These are phyloP conservation scores for Nomada goodeniana DNA, from an alignment of 2,888 invertebrate species.

Conservation along the genomic window DNA sequence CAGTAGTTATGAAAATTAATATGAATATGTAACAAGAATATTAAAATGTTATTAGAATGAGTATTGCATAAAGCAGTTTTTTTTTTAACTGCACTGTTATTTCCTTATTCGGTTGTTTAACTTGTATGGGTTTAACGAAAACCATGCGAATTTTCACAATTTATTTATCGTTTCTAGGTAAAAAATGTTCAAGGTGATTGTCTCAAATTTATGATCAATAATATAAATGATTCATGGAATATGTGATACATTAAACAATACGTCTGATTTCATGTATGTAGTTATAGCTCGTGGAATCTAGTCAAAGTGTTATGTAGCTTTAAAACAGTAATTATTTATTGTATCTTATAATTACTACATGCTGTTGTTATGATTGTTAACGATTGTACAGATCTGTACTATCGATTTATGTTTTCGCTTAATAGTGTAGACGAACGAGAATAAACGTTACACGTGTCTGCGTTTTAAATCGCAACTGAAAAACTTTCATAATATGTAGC, in stretches of 20 bases:
- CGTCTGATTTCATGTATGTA: slow-evolving; percentile 5
- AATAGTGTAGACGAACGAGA: background rate
- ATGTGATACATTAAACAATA: slow-evolving; percentile 23
- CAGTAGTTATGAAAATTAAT: too few species aligned
- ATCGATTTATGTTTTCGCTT: slow-evolving; percentile 13
- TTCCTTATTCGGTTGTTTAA: background rate
- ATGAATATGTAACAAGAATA: too few species aligned
- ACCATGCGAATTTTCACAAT: background rate
- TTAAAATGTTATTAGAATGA: too few species aligned
- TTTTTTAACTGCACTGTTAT: background rate
- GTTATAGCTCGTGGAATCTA: slow-evolving; percentile 14
- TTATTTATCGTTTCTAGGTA: background rate
- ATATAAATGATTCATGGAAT: slow-evolving; percentile 5
- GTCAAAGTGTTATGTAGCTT: slow-evolving; percentile 1
- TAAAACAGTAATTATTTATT: slow-evolving; percentile 25
- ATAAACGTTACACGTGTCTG: background rate
- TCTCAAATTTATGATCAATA: slow-evolving; percentile 14
- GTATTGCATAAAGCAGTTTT: too few species aligned
- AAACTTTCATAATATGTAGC: background rate
- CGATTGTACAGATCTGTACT: slow-evolving; percentile 1
- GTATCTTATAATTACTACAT: background rate
- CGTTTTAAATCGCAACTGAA: background rate
- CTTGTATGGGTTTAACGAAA: background rate
- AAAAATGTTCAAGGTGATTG: background rate
- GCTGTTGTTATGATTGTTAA: slow-evolving; percentile 1